Evolutionary conservation across 2,888 invertebrate genomes (phyloP).

Genomic region (Chymomyza procnemis): DNA sequence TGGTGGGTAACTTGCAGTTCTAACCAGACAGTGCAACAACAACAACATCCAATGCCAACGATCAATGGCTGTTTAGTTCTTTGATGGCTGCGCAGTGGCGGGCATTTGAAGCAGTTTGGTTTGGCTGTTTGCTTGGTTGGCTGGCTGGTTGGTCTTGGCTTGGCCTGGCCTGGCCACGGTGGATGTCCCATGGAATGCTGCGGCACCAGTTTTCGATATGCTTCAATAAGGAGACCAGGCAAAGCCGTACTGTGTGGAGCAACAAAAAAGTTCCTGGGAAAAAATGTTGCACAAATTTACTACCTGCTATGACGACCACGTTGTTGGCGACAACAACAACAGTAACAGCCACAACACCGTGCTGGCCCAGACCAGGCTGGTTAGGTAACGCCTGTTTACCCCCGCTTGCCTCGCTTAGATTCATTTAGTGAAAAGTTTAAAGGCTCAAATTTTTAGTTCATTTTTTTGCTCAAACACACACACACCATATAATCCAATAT

Average conservation of each 20-base stretch:
- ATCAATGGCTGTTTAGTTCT: constrained; percentile 68
- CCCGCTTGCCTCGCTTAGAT: constrained; percentile 57
- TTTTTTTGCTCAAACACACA: constrained; percentile 25
- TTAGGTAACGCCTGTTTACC: background rate
- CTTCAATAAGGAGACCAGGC: constrained; percentile 52
- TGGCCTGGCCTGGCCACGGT: constrained; percentile 32
- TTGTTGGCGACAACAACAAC: constrained; percentile 28
- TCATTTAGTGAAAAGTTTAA: constrained; percentile 70
- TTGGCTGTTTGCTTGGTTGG: constrained; percentile 14
- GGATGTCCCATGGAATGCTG: constrained; percentile 72
- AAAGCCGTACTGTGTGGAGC: constrained; percentile 10
- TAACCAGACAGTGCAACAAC: constrained; percentile 66
- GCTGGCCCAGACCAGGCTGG: constrained; percentile 27
- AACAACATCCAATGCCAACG: constrained; percentile 62
- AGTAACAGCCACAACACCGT: constrained; percentile 42
- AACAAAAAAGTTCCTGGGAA: constrained; percentile 63
- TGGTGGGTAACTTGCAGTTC: constrained; percentile 67
- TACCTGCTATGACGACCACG: constrained; percentile 53
- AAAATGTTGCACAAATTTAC: constrained; percentile 70
- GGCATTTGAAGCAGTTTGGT: constrained; percentile 18
- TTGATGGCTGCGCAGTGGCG: constrained; percentile 45
- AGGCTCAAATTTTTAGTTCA: constrained; percentile 67
- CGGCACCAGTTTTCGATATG: constrained; percentile 64
- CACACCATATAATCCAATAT: background rate
- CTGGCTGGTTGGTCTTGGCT: constrained; percentile 28